Percentiles rank a stretch among this genome's conserved stretches.
phyloP scores from a whole-genome alignment of 1,140 invertebrate species.

The Drosophila insularis region DNA sequence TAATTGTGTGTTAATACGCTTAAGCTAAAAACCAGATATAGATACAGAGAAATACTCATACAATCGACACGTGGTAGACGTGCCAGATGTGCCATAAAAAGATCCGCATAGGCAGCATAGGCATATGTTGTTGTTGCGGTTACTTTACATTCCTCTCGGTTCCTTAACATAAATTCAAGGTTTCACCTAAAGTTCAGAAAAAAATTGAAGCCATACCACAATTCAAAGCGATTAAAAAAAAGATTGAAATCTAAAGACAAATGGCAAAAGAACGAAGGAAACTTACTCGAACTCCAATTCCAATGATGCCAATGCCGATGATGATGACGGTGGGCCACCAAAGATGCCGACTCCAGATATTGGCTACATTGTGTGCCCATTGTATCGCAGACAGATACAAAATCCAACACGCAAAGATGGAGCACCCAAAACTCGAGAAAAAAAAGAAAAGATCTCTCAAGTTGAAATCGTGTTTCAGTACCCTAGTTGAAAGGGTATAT shows the following conservation, averaged over 20 bases:
- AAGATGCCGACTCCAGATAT: constrained; percentile 74
- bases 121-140: constrained; percentile 57
- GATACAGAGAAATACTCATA: constrained; percentile 21
- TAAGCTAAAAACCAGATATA: constrained; percentile 51
- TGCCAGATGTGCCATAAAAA: constrained; percentile 37
- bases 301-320: constrained; percentile 19
- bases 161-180: constrained; percentile 32
- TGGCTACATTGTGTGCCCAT: constrained; percentile 49
- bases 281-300: constrained; percentile 24
- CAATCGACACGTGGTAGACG: constrained; percentile 31
- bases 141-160: constrained; percentile 9
- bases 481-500: not conserved
- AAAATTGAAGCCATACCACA: constrained; percentile 26
- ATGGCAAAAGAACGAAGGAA: constrained; percentile 24
- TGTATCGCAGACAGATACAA: constrained; percentile 46
- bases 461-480: constrained; percentile 47
- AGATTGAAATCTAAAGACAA: constrained; percentile 50
- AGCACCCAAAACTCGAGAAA: constrained; percentile 11
- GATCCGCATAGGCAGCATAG: constrained; percentile 31
- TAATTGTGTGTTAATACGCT: constrained; percentile 59
- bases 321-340: constrained; percentile 59
- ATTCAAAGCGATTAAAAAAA: constrained; percentile 53
- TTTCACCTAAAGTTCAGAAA: constrained; percentile 40
- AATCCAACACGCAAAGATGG: constrained; percentile 17
- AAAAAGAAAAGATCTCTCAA: constrained; percentile 36